Base-by-base conservation (phyloP, 2,888 invertebrate species). In the Drosophila borealis region DNA sequence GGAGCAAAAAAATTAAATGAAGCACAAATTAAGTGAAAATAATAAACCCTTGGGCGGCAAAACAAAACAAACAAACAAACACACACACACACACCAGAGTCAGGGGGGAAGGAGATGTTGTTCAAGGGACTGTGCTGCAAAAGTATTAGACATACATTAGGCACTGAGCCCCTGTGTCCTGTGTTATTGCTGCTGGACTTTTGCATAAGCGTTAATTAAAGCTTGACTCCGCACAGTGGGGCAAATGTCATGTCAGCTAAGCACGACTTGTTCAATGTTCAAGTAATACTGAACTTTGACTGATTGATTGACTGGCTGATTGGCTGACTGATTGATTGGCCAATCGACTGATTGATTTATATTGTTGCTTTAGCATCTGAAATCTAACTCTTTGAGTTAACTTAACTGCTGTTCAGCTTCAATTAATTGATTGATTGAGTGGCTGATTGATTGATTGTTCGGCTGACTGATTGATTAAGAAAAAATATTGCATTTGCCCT, bases 21-120 rank as follows among this genome's bases (percentile, higher is more conserved):
- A 74, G 82, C 82, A 74, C 83, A 82, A 82, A 82, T 82, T 86
- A 82, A 82, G 82, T 82, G 86, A 82, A 82, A 86, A 86, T 82
- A 86, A 82, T 83, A 83, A 82, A 83, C 83, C 71, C 71, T 71
- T 64, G 65, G 76, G 75, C 55, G 64, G 73, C 51, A 49, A 62
- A 53, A 68, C 50, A 60, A 51, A 36, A 14, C 41, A 65, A 34
- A 44, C 25, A 55, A 6, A 39, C 45, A 49, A 29, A 49, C 13
- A 49, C 19, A 51, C 51, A 61, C 53, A 45, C 36, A 45, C 59
- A 73, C 44, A 25, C 21, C 45, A 34, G 17, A 4, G 5, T 14
- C 10, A 5, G 8, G 25, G 1, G 25, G 8, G 5, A 8, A 29
- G 8, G 8, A 8, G 29, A 29, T 8, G 2, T 29, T 29, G 29